Conservation (phyloP, 2,888 invertebrate species). For the Branchellion lobata region DNA sequence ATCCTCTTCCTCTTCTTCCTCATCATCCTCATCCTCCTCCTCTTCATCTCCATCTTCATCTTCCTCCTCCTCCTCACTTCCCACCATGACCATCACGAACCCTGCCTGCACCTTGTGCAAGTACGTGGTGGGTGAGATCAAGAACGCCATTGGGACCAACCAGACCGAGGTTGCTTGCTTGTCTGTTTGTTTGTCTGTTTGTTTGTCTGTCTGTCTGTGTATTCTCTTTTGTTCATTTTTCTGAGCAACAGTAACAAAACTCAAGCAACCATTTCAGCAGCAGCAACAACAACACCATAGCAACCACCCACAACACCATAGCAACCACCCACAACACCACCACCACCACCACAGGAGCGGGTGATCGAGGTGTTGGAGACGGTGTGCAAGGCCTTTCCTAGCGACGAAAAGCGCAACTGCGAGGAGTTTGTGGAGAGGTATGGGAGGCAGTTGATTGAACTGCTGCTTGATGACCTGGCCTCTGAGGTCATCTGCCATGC, state of each 20-base stretch:
- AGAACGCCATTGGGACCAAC: constrained; percentile 10
- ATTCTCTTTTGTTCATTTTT: no score
- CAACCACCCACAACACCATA: neutral
- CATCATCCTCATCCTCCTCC: no score
- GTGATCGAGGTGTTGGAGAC: constrained; percentile 10
- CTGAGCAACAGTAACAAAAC: no score
- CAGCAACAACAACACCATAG: no score
- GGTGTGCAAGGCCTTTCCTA: neutral
- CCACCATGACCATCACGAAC: neutral
- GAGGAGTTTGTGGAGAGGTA: constrained; percentile 19
- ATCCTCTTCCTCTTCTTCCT: no score
- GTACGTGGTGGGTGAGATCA: constrained; percentile 29
- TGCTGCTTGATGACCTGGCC: neutral
- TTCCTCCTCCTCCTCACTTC: constrained; percentile 43
- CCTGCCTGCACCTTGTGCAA: constrained; percentile 21
- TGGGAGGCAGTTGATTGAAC: neutral
- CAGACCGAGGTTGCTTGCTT: neutral
- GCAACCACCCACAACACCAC: neutral
- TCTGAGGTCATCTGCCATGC: constrained; percentile 10
- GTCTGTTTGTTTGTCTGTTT: neutral
- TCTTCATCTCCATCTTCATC: neutral
- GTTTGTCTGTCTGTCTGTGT: no score
- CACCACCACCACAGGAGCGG: neutral
- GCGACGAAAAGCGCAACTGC: neutral
- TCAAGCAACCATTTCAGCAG: neutral